Conservation (phyloP, 2,888 invertebrate species). For the Rutpela maculata region DNA sequence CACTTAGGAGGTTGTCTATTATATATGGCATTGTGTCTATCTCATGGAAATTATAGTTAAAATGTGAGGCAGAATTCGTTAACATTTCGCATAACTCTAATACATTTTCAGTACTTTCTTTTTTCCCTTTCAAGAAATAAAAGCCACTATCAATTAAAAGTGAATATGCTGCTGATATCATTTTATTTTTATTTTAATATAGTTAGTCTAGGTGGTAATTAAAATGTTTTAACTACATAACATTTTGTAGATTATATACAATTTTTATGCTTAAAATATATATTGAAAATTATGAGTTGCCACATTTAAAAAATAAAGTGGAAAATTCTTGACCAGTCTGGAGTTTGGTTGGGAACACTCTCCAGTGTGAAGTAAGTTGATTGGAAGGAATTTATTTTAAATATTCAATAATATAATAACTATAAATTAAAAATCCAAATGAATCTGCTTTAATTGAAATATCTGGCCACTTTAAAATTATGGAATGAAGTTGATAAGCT, state of each 20-base stretch:
- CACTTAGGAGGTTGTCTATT: no score
- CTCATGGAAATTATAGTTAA: no score
- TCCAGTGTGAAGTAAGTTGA: not conserved
- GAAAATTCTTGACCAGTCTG: not conserved
- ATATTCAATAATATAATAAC: not conserved
- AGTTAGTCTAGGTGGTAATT: not conserved
- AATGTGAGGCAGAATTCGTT: no score
- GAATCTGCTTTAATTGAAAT: not conserved
- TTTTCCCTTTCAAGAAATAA: not conserved
- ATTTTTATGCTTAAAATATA: not conserved
- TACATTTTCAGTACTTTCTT: not conserved
- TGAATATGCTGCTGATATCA: not conserved
- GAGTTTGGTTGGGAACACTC: not conserved
- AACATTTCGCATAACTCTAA: no score
- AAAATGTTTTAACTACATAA: constrained; percentile 3
- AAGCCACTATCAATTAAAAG: not conserved
- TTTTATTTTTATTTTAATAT: not conserved
- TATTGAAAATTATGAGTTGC: not conserved
- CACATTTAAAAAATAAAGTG: not conserved
- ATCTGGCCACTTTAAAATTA: not conserved
- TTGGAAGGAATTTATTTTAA: no score
- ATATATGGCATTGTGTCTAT: no score
- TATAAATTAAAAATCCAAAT: not conserved
- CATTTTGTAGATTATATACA: not conserved
- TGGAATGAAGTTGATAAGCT: not conserved